Conservation (phyloP, 2,888 invertebrate genomes). For the Pseudococcus viburni region DNA sequence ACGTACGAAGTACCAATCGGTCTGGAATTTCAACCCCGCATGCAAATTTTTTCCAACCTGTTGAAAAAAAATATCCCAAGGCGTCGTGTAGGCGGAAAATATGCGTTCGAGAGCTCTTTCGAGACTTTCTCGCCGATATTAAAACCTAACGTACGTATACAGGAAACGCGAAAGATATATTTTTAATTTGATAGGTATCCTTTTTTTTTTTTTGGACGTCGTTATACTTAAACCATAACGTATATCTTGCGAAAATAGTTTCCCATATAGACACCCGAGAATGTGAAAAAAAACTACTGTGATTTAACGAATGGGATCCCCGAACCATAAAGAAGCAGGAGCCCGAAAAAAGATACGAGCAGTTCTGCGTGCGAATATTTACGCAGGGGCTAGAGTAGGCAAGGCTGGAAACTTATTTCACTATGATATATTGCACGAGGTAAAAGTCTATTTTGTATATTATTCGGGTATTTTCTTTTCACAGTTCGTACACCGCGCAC, state of each 20-base stretch:
- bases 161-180: slow-evolving; percentile 25
- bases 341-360: not conserved
- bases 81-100: not conserved
- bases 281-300: not conserved
- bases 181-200: slow-evolving; percentile 39
- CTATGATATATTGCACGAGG: slow-evolving; percentile 46
- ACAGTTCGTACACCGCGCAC: not conserved
- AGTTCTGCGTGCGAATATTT: not conserved
- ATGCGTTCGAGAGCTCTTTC: not conserved
- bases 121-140: not conserved
- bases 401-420: slow-evolving; percentile 15
- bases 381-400: not conserved
- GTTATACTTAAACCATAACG: slow-evolving; percentile 7
- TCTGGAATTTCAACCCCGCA: not conserved
- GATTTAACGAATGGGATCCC: slow-evolving; percentile 43
- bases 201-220: not conserved
- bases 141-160: not conserved
- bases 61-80: slow-evolving; percentile 17
- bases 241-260: slow-evolving; percentile 30
- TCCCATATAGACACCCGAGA: not conserved
- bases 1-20: not conserved
- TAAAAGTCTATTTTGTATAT: slow-evolving; percentile 41
- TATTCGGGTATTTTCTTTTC: slow-evolving; percentile 11
- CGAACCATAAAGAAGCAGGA: not conserved
- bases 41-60: not conserved